Evolutionary conservation across 2,797 vertebrate species (phyloP), one percentile per base, ranked within the genome.

Genomic region (Enteromius fasciolatus): DNA sequence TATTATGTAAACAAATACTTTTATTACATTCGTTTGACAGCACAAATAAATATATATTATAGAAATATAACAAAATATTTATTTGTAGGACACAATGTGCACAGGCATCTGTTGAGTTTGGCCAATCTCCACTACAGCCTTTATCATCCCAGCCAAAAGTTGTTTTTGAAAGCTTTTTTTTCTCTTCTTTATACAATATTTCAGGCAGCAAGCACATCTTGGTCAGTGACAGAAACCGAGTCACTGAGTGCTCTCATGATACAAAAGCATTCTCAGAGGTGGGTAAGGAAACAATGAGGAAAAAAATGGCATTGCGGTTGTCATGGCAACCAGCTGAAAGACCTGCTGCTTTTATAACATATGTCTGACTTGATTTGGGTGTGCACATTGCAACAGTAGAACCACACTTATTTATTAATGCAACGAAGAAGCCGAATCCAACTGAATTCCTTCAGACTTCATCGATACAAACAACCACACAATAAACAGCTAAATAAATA

Each of bases 301-400:
- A 91, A 92, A 92, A 91, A 92, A 64, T 91, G 90, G 91, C 92
- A 93, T 91, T 91, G 91, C 84, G 87, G 93, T 95, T 94, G 92
- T 93, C 93, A 93, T 93, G 92, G 93, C 91, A 93, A 95, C 94
- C 91, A 90, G 93, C 92, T 91, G 92, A 90, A 91, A 92, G 61
- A 92, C 91, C 92, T 90, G 88, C 89, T 90, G 93, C 93, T 94
- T 93, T 93, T 91, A 91, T 93, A 95, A 92, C 92, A 93, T 93
- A 94, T 93, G 94, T 93, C 92, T 92, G 91, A 92, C 90, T 94
- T 92, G 92, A 93, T 91, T 94, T 91, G 90, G 90, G 88, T 91
- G 92, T 91, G 91, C 92, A 90, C 93, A 92, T 93, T 91, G 93
- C 92, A 94, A 93, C 93, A 93, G 90, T 77, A 80, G 69, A 61